These are phyloP conservation scores for Meta bourneti DNA, from an alignment of 2,888 invertebrate genomes.

Conservation along the genomic window DNA sequence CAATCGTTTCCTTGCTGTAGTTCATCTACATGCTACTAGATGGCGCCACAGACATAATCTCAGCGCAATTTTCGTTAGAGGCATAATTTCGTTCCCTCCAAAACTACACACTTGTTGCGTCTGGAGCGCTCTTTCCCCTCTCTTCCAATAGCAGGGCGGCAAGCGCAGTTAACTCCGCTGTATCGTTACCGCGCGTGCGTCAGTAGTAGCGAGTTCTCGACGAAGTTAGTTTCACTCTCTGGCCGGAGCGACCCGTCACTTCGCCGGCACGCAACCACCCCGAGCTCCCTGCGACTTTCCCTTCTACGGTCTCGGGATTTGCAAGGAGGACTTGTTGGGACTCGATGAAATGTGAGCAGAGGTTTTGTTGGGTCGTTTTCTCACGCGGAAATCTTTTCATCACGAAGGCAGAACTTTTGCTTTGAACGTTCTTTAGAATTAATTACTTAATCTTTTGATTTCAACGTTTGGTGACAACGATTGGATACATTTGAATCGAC, in stretches of 20 bases:
- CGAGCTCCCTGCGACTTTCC: background rate
- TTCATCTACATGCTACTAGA: conserved; percentile 2
- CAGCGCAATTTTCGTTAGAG: background rate
- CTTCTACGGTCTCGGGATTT: background rate
- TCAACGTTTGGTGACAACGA: no score
- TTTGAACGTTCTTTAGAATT: no score
- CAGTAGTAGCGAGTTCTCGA: conserved; percentile 18
- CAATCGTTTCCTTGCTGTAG: background rate
- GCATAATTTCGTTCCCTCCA: background rate
- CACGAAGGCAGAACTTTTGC: no score
- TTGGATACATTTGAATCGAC: no score
- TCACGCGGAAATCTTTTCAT: no score
- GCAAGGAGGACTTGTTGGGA: no score
- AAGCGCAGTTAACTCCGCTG: conserved; percentile 31
- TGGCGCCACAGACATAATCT: conserved; percentile 50
- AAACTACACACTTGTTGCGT: conserved; percentile 64
- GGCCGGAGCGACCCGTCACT: background rate
- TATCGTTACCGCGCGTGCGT: conserved; percentile 66
- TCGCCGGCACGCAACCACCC: conserved; percentile 3
- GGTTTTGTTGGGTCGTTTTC: no score
- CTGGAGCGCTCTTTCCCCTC: background rate
- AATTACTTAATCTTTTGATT: no score
- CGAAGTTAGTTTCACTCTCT: background rate
- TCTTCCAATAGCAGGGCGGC: conserved; percentile 41
- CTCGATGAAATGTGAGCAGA: background rate